Evolutionary conservation across 2,888 invertebrate genomes (phyloP).

Genomic region (Agrotis puta): DNA sequence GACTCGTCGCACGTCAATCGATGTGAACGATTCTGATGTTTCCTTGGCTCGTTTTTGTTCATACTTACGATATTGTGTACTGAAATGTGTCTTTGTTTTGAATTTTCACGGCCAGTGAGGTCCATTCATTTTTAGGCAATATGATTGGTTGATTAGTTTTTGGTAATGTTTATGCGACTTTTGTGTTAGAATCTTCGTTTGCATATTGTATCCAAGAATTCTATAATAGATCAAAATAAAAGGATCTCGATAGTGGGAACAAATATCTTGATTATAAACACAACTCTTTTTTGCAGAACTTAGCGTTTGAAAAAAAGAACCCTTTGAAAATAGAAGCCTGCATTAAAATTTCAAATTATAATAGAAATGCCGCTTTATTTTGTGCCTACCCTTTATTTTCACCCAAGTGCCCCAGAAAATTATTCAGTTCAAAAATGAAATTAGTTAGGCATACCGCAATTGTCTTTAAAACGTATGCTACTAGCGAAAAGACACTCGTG

Average conservation of each 20-base stretch:
- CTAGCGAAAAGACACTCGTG: conserved; percentile 35
- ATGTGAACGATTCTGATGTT: conserved; percentile 80
- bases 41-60: conserved; percentile 65
- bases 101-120: conserved; percentile 73
- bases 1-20: conserved; percentile 84
- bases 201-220: background rate
- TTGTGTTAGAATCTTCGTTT: background rate
- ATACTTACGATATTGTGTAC: conserved; percentile 65
- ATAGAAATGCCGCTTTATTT: background rate
- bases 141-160: background rate
- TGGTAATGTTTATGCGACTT: background rate
- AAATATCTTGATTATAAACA: background rate
- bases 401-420: background rate
- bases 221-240: background rate
- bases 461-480: conserved; percentile 16
- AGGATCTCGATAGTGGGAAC: background rate
- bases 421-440: conserved; percentile 16
- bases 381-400: background rate
- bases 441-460: conserved; percentile 25
- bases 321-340: background rate
- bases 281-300: background rate
- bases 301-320: background rate
- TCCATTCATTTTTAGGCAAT: conserved; percentile 34
- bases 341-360: conserved; percentile 12
- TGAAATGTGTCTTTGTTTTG: conserved; percentile 59